These are phyloP conservation scores for Papilio elwesi DNA, from an alignment of 2,888 invertebrate species.

Conservation along the genomic window DNA sequence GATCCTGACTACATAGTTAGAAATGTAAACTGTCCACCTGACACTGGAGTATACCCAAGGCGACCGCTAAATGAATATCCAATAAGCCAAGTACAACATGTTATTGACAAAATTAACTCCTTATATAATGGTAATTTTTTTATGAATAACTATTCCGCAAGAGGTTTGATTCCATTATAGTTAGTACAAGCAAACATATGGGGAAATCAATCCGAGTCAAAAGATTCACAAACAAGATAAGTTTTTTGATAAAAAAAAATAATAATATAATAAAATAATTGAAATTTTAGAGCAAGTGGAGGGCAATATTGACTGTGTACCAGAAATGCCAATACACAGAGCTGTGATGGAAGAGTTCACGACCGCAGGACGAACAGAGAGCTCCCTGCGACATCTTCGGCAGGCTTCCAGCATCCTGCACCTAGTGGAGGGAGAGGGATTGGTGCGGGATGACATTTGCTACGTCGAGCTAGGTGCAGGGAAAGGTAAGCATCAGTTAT, in stretches of 20 bases:
- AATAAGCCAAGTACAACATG: constrained; percentile 54
- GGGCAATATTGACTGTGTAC: constrained; percentile 54
- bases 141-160: background rate
- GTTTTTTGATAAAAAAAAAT: too few species aligned
- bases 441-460: constrained; percentile 86
- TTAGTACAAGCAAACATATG: background rate
- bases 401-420: constrained; percentile 92
- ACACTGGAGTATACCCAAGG: constrained; percentile 51
- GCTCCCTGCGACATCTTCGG: constrained; percentile 88
- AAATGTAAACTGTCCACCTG: constrained; percentile 71
- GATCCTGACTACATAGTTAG: constrained; percentile 82
- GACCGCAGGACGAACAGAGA: constrained; percentile 82
- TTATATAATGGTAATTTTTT: constrained; percentile 71
- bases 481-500: constrained; percentile 84
- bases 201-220: background rate
- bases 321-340: constrained; percentile 61
- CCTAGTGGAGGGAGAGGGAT: constrained; percentile 84
- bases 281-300: constrained; percentile 59
- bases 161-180: background rate
- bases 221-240: too few species aligned
- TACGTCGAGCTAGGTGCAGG: constrained; percentile 96
- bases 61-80: constrained; percentile 64
- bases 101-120: constrained; percentile 70
- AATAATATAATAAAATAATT: background rate
- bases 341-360: constrained; percentile 61